Evolutionary conservation across 2,797 vertebrate species (phyloP).

Genomic region (Morelia viridis): DNA sequence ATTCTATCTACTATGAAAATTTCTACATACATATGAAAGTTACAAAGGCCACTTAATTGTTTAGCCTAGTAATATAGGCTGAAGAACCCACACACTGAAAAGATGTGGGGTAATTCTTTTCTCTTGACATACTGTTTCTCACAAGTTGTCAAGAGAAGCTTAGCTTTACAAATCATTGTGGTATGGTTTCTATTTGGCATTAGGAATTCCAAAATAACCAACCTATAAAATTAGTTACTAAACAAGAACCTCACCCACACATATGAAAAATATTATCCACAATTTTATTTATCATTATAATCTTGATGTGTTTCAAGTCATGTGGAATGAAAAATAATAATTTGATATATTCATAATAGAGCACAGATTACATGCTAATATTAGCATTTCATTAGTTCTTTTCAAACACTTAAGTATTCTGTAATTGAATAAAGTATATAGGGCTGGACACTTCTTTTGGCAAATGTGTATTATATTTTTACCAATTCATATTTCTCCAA

Average conservation of each 20-base stretch:
- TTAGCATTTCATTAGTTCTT: not conserved
- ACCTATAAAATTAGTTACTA: not conserved
- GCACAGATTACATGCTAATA: not conserved
- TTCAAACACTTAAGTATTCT: not conserved
- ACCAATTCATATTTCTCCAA: not conserved
- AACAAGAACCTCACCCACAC: not conserved
- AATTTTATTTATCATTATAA: not conserved
- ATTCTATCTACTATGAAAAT: not conserved
- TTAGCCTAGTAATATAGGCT: not conserved
- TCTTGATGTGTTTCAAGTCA: not conserved
- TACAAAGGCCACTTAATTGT: not conserved
- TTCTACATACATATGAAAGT: not conserved
- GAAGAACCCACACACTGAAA: not conserved
- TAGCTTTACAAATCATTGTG: not conserved
- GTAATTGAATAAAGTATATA: not conserved
- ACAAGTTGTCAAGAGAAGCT: not conserved
- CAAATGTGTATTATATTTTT: not conserved
- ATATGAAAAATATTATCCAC: not conserved
- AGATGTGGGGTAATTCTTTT: too few relatives aligned
- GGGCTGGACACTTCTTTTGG: not conserved
- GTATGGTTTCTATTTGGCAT: not conserved
- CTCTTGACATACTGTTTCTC: not conserved
- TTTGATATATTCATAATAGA: not conserved
- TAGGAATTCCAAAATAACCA: not conserved
- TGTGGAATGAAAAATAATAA: not conserved